Conservation (phyloP, 2,888 invertebrate genomes). For the Macrophya alboannulata region DNA sequence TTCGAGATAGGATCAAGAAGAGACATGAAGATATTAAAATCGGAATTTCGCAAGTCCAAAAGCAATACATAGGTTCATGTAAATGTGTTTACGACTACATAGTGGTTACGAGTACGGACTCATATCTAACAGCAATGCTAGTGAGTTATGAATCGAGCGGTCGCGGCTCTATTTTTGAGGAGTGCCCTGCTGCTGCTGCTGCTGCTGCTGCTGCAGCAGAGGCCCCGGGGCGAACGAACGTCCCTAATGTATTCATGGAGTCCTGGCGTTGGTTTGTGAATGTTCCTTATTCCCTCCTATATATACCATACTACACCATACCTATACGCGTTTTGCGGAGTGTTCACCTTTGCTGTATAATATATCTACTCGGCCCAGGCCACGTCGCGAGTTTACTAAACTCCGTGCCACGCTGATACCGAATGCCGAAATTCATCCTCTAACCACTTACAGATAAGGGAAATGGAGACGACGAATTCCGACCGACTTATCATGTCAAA, state of each 20-base stretch:
- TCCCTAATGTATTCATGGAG: constrained; percentile 51
- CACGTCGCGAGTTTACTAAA: constrained; percentile 11
- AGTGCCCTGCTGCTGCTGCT: no score
- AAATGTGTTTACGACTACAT: not conserved
- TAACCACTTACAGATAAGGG: constrained; percentile 19
- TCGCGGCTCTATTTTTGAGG: constrained; percentile 39
- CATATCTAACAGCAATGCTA: constrained; percentile 35
- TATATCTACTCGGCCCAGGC: constrained; percentile 30
- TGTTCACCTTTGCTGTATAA: constrained; percentile 22
- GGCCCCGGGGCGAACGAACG: constrained; percentile 28
- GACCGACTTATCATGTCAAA: not conserved
- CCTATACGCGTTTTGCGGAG: constrained; percentile 21
- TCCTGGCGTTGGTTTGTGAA: constrained; percentile 28
- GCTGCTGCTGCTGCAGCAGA: no score
- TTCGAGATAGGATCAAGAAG: not conserved
- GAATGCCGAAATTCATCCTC: not conserved
- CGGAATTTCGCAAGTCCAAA: not conserved
- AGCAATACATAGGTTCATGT: not conserved
- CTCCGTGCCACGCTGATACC: constrained; percentile 13
- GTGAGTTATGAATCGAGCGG: constrained; percentile 44
- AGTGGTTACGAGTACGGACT: not conserved
- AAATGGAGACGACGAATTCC: not conserved
- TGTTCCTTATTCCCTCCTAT: constrained; percentile 17
- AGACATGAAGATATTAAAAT: not conserved
- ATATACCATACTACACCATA: not conserved